These are phyloP conservation scores for Oceanites oceanicus DNA, from an alignment of 2,113 vertebrate genomes.

Conservation along the genomic window DNA sequence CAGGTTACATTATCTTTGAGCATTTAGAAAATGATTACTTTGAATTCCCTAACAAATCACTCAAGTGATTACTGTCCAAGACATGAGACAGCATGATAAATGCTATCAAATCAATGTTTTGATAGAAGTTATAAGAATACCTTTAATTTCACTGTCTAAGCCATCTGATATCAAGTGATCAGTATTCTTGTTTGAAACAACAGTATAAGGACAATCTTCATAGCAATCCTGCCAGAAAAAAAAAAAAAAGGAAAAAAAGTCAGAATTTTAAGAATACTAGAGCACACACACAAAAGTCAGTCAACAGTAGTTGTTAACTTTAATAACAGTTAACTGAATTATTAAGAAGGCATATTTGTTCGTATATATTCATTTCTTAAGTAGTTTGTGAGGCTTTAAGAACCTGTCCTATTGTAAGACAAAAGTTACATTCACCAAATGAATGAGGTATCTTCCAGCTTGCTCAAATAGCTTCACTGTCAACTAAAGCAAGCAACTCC, in stretches of 20 bases:
- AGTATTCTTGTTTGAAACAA: slow-evolving; percentile 73
- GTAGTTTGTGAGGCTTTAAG: background rate
- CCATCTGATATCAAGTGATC: slow-evolving; percentile 80
- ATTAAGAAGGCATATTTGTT: background rate
- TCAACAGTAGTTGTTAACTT: background rate
- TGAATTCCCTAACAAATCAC: background rate
- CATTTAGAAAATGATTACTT: background rate
- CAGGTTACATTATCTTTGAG: background rate
- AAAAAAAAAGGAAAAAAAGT: background rate
- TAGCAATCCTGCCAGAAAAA: slow-evolving; percentile 76
- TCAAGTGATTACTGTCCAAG: background rate
- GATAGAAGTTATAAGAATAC: slow-evolving; percentile 68
- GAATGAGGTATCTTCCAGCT: background rate
- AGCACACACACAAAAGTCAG: background rate
- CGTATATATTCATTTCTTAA: background rate
- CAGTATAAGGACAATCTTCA: slow-evolving; percentile 77
- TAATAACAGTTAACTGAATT: background rate
- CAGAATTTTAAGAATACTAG: background rate
- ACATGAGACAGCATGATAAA: background rate
- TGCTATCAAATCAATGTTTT: background rate
- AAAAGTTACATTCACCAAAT: background rate
- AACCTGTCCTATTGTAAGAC: background rate
- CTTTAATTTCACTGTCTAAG: slow-evolving; percentile 80
- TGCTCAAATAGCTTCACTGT: background rate
- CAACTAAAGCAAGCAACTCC: background rate